Evolutionary conservation across 2,888 invertebrate species (phyloP).

Genomic region (Taenaris catops): DNA sequence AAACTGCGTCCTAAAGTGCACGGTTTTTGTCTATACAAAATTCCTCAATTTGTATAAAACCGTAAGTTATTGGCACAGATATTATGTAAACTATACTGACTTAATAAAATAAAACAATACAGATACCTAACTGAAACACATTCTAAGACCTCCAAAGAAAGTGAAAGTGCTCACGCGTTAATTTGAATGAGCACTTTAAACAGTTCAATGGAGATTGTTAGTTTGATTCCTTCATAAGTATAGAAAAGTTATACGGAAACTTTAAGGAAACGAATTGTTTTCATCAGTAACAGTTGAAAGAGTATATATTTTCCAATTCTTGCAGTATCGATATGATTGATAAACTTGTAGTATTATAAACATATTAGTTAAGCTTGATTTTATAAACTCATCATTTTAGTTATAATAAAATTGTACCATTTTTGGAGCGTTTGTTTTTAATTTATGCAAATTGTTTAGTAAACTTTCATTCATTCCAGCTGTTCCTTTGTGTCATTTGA

Average conservation of each 20-base stretch:
- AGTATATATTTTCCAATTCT: no score
- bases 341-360: no score
- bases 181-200: constrained; percentile 3
- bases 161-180: constrained; percentile 32
- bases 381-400: no score
- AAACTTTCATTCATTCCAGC: constrained; percentile 24
- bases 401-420: no score
- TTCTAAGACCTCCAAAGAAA: constrained; percentile 25
- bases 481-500: constrained; percentile 15
- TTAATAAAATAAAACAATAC: constrained; percentile 16
- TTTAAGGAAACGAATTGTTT: no score
- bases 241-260: no score
- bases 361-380: no score
- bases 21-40: background rate
- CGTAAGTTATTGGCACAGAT: constrained; percentile 12
- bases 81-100: constrained; percentile 24
- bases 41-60: constrained; percentile 7
- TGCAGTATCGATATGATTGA: no score
- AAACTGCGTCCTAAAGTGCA: no score
- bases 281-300: no score
- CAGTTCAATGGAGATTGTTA: constrained; percentile 8
- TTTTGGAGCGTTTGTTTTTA: no score
- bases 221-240: no score
- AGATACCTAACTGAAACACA: constrained; percentile 13
- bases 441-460: constrained; percentile 24